A percentile compares a stretch with the other conserved stretches of the same genome.
Evolutionary conservation across 2,113 vertebrate species (phyloP).

Genomic region (Eubucco bourcierii): DNA sequence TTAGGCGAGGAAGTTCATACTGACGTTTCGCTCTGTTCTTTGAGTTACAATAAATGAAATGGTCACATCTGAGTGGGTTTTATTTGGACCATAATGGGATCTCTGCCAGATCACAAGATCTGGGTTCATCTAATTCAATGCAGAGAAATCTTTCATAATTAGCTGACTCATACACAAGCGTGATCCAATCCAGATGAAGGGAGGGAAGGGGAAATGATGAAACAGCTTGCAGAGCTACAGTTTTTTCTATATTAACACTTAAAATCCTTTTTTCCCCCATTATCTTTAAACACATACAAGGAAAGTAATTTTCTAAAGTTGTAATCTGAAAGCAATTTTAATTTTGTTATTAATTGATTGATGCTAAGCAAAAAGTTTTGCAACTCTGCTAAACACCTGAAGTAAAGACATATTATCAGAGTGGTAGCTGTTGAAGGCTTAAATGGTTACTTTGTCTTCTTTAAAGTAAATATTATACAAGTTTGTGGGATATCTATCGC

Average conservation of each 20-base stretch:
- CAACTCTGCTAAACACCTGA: neutral
- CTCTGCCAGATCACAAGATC: constrained; percentile 36
- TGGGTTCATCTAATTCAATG: constrained; percentile 60
- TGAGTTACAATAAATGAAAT: constrained; percentile 20
- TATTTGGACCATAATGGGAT: constrained; percentile 11
- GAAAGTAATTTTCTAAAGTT: neutral
- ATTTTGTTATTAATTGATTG: neutral
- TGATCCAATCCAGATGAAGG: constrained; percentile 34
- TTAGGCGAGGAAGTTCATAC: neutral
- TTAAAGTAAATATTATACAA: neutral
- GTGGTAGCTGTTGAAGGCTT: neutral
- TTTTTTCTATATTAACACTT: constrained; percentile 41
- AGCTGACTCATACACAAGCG: constrained; percentile 44
- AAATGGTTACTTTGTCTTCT: neutral
- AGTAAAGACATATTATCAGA: neutral
- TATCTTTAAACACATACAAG: neutral
- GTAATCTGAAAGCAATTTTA: neutral
- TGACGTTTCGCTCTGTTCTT: neutral
- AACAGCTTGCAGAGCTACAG: neutral
- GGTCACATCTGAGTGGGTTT: constrained; percentile 37
- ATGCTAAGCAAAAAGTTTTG: neutral
- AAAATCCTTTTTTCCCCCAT: neutral
- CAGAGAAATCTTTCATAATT: constrained; percentile 65
- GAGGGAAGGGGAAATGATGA: constrained; percentile 43
- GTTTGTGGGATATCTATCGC: neutral